Evolutionary conservation across 1,140 invertebrate genomes (phyloP), one percentile per base, ranked within the genome.

Genomic region (Drosophila setifemur): DNA sequence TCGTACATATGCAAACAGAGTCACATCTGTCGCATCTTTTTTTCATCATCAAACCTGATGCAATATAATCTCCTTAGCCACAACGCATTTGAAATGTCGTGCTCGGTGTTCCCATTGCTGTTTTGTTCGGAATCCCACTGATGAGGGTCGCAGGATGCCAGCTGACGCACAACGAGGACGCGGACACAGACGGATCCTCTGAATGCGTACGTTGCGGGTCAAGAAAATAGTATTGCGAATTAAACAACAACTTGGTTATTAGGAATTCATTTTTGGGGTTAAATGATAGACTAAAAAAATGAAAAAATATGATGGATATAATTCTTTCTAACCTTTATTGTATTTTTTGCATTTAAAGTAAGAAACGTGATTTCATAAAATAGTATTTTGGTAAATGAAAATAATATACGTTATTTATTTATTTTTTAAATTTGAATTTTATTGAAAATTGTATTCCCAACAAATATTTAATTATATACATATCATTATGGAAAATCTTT

Each of bases 121-220:
- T 71, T 81, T 81, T 82, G 77, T 73, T 73, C 78, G 73, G 52
- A 47, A 69, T 67, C 58, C 55, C 60, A 26, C 55, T 83, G 77
- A 82, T 82, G 77, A 82, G 73, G 77, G 77, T 77, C 78, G 67
- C 53, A 60, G 50, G 53, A 61, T 58, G 44, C 45, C 78, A 82
- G 78, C 68, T 83, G 78, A 42, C 61, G 61, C 55, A 57, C 33
- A 40, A 39, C 72, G 72, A 83, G 77, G 60, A 58, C 63, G 73
- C 63, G 40, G 29, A 52, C 29, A 52, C 18, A 21, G 25, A 40
- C 29, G 60, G 21, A 16, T 40, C 21, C 40, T 21, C 52, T 23
- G 16, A 12, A 37, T 9, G 23, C 8, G 7, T 14, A 61, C 57
- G 44, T 9, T 7, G 9, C 23, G 6, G 53, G 25, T n/a, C 52